Evolutionary conservation across 1,140 invertebrate species (phyloP).

Genomic region (Tetragnatha versicolor): DNA sequence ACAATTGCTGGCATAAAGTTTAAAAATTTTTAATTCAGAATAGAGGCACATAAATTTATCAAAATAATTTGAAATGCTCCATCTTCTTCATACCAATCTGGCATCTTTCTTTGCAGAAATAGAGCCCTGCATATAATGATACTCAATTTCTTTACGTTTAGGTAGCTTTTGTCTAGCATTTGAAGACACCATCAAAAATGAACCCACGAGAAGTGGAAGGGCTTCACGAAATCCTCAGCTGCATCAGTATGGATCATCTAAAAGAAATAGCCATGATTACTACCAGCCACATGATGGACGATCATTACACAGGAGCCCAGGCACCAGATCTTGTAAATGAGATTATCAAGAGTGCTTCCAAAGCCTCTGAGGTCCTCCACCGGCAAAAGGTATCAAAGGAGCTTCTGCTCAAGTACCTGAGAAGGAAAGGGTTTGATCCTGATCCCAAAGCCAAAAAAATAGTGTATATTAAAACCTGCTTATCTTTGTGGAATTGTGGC

Average conservation of each 20-base stretch:
- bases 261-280: constrained; percentile 51
- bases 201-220: constrained; percentile 49
- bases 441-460: constrained; percentile 50
- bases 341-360: constrained; percentile 46
- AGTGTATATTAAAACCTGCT: constrained; percentile 44
- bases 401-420: constrained; percentile 37
- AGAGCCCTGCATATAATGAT: no score
- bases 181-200: not conserved
- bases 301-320: constrained; percentile 25
- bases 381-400: constrained; percentile 48
- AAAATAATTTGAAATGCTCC: no score
- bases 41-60: no score
- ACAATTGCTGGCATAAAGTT: no score
- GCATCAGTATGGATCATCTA: constrained; percentile 33
- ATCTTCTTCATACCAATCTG: no score
- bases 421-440: constrained; percentile 47
- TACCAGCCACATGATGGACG: constrained; percentile 50
- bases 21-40: no score
- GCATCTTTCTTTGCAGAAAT: no score
- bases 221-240: constrained; percentile 37
- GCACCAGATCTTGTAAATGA: constrained; percentile 36
- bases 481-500: constrained; percentile 34
- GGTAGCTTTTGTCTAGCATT: no score
- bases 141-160: no score
- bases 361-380: constrained; percentile 40